Percentiles rank a stretch among this genome's conserved stretches.
Conservation (phyloP, 2,797 vertebrate genomes). For the Vultur gryphus region DNA sequence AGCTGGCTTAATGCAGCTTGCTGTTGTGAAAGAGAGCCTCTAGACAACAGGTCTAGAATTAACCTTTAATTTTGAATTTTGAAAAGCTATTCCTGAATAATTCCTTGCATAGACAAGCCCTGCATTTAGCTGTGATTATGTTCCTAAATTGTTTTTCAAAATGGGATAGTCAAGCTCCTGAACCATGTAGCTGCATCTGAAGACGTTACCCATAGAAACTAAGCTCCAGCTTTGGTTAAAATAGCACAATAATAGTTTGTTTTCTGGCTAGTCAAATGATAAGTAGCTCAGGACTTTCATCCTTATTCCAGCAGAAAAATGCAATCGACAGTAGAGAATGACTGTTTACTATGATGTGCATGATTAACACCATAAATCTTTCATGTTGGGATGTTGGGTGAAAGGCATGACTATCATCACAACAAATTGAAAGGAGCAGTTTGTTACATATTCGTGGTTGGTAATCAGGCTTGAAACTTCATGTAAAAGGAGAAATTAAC, state of each 20-base stretch:
- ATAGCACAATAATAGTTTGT: conserved; percentile 25
- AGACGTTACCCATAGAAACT: conserved; percentile 35
- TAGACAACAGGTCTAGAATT: not conserved
- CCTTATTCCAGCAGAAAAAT: conserved; percentile 49
- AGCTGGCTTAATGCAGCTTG: not conserved
- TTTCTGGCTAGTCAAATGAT: conserved; percentile 36
- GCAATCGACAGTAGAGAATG: conserved; percentile 22
- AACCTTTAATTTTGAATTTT: conserved; percentile 1
- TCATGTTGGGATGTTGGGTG: conserved; percentile 16
- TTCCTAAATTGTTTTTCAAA: conserved; percentile 43
- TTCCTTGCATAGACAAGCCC: not conserved
- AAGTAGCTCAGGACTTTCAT: conserved; percentile 35
- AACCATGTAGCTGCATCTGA: not conserved
- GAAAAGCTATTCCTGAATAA: not conserved
- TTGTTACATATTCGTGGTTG: not conserved
- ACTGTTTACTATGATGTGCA: conserved; percentile 30
- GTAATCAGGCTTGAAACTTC: not conserved
- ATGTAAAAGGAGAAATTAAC: not conserved
- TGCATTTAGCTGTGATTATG: conserved; percentile 10
- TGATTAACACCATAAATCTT: conserved; percentile 53
- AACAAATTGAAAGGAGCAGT: conserved; percentile 42
- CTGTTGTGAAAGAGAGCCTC: not conserved
- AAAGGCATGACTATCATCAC: conserved; percentile 1
- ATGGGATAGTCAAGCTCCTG: not conserved
- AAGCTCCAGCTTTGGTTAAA: conserved; percentile 37